phyloP scores from a whole-genome alignment of 2,888 invertebrate genomes.

The Drosophila mettleri region DNA sequence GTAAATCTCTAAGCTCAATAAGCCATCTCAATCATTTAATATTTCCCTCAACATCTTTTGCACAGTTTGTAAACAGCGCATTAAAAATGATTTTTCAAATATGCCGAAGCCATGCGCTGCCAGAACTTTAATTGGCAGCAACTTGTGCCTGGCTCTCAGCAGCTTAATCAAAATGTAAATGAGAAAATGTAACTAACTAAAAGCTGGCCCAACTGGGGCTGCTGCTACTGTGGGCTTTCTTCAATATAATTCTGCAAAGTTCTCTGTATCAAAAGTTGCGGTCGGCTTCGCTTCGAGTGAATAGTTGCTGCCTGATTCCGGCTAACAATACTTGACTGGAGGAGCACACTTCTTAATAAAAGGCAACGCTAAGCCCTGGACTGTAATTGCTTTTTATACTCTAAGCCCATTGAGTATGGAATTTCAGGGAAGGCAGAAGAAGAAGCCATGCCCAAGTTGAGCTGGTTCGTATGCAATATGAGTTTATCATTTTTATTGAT shows the following conservation, averaged over 20 bases:
- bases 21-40: too few relatives aligned
- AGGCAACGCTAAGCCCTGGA: too few relatives aligned
- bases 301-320: background rate
- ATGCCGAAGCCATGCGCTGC: background rate
- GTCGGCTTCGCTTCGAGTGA: background rate
- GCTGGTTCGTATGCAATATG: too few relatives aligned
- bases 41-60: too few relatives aligned
- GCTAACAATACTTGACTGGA: background rate
- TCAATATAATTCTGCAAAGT: background rate
- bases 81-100: background rate
- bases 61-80: background rate
- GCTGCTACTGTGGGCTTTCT: background rate
- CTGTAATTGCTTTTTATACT: constrained; percentile 8
- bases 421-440: too few relatives aligned
- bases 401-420: too few relatives aligned
- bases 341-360: background rate
- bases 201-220: background rate
- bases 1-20: too few relatives aligned
- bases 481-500: too few relatives aligned
- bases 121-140: constrained; percentile 3
- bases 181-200: background rate
- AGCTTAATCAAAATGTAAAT: constrained; percentile 5
- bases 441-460: too few relatives aligned
- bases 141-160: background rate
- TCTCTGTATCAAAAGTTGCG: background rate